Conservation (phyloP, 1,140 invertebrate genomes). For the Calycopis cecrops region DNA sequence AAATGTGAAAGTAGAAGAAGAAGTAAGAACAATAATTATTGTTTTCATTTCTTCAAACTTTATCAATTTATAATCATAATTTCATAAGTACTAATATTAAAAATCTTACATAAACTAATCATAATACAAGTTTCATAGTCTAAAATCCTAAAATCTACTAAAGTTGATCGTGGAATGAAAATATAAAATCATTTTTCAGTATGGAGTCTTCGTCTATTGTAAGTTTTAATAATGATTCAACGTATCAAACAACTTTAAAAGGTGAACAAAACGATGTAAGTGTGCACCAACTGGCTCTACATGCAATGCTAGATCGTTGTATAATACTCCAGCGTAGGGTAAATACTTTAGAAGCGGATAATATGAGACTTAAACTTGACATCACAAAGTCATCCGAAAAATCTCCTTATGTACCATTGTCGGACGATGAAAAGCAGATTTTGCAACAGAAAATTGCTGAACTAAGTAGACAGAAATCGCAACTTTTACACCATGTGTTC, state of each 20-base stretch:
- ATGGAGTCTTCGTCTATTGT: constrained; percentile 68
- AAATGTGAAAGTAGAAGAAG: no score
- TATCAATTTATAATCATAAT: no score
- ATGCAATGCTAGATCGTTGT: constrained; percentile 88
- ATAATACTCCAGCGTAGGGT: constrained; percentile 82
- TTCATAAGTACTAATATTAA: no score
- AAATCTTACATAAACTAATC: no score
- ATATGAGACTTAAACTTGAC: constrained; percentile 78
- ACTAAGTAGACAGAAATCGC: constrained; percentile 83
- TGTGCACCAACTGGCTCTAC: constrained; percentile 84
- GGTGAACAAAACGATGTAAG: constrained; percentile 57
- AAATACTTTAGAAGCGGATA: constrained; percentile 83
- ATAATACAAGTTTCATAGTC: no score
- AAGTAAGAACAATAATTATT: no score
- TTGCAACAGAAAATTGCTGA: constrained; percentile 79
- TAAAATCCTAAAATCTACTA: no score
- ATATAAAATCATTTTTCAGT: not conserved
- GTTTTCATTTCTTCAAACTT: no score
- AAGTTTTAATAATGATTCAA: constrained; percentile 65
- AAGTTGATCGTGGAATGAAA: no score
- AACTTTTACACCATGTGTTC: constrained; percentile 82
- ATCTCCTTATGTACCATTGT: constrained; percentile 45
- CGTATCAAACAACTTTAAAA: constrained; percentile 58
- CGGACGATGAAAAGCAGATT: constrained; percentile 63
- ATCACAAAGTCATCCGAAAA: constrained; percentile 53